These are phyloP conservation scores for Diarsia rubi DNA, from an alignment of 2,888 invertebrate genomes.

Conservation along the genomic window DNA sequence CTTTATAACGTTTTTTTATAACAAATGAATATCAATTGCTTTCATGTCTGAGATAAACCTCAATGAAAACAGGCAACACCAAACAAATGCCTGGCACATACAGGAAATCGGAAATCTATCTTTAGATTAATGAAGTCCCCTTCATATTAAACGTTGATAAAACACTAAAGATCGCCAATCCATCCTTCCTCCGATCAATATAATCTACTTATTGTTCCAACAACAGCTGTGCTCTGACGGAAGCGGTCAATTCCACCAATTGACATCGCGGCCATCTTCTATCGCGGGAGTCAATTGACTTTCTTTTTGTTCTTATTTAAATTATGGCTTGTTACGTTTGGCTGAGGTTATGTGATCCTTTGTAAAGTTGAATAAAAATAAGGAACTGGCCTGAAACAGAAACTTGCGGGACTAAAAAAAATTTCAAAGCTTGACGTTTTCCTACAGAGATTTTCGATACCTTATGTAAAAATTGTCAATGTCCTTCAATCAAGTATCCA, in stretches of 20 bases:
- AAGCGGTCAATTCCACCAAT: slow-evolving; percentile 75
- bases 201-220: slow-evolving; percentile 49
- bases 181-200: slow-evolving; percentile 43
- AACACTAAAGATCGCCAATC: background rate
- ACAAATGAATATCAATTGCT: background rate
- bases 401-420: too few relatives aligned
- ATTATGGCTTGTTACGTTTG: slow-evolving; percentile 23
- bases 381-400: too few relatives aligned
- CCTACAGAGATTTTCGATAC: too few relatives aligned
- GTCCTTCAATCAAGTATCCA: too few relatives aligned
- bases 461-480: too few relatives aligned
- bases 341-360: slow-evolving; percentile 21
- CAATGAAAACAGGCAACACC: background rate
- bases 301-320: slow-evolving; percentile 67
- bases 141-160: background rate
- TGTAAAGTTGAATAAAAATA: background rate
- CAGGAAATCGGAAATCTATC: background rate
- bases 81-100: background rate
- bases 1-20: too few relatives aligned
- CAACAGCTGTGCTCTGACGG: slow-evolving; percentile 64
- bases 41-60: background rate
- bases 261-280: slow-evolving; percentile 71
- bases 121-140: background rate
- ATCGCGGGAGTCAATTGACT: slow-evolving; percentile 70
- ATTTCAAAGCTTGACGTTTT: too few relatives aligned